Evolutionary conservation across 2,888 invertebrate genomes (phyloP).

Genomic region (Spodoptera picta): DNA sequence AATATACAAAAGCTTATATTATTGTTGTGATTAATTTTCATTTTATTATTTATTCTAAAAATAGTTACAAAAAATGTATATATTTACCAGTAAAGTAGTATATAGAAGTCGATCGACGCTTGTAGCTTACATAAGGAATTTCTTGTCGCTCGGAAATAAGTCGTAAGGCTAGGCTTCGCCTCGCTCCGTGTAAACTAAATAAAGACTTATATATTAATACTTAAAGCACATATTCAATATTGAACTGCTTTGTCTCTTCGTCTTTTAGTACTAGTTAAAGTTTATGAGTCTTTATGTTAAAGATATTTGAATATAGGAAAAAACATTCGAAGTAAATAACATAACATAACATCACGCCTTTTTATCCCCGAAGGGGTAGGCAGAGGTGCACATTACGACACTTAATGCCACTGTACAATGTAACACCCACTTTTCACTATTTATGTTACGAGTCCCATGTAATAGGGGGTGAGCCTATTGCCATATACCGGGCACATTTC

Average conservation of each 20-base stretch:
- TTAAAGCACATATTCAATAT: slow-evolving; percentile 11
- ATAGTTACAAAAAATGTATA: slow-evolving; percentile 4
- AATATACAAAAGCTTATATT: too few species aligned
- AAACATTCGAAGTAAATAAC: too few species aligned
- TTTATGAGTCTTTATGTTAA: not conserved
- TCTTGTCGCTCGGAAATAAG: slow-evolving; percentile 34
- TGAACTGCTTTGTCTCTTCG: slow-evolving; percentile 17
- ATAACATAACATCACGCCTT: too few species aligned
- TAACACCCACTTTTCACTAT: too few species aligned
- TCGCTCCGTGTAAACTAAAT: slow-evolving; percentile 28
- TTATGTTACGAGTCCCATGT: too few species aligned
- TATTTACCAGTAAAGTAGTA: slow-evolving; percentile 5
- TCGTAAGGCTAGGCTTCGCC: slow-evolving; percentile 15
- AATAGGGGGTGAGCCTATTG: too few species aligned
- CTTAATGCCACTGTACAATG: too few species aligned
- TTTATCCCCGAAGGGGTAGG: too few species aligned
- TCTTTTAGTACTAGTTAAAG: not conserved
- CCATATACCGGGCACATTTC: too few species aligned
- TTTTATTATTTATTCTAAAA: not conserved
- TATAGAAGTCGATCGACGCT: slow-evolving; percentile 18
- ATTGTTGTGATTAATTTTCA: too few species aligned
- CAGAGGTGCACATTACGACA: too few species aligned
- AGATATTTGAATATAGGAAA: not conserved
- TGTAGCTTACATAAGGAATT: slow-evolving; percentile 39
- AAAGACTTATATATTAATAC: slow-evolving; percentile 39